Conservation (phyloP, 1,140 invertebrate species). For the Drosophila insularis region DNA sequence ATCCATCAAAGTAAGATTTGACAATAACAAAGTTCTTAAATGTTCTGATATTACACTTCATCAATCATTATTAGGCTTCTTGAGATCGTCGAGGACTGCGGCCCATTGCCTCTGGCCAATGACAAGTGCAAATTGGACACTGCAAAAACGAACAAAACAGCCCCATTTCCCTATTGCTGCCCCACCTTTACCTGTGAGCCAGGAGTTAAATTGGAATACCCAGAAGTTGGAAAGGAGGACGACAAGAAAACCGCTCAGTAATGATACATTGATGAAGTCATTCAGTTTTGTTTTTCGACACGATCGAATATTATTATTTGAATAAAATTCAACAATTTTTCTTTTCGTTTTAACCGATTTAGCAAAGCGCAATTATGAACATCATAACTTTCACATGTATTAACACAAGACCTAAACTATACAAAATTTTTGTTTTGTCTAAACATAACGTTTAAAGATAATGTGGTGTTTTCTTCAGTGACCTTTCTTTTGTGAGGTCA, state of each 20-base stretch:
- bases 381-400: too few species aligned
- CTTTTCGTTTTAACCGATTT: background rate
- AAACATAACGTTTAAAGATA: too few species aligned
- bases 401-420: too few species aligned
- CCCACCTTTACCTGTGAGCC: conserved; percentile 92
- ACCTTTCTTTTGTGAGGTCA: too few species aligned
- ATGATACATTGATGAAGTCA: background rate
- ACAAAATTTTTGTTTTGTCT: too few species aligned
- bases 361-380: too few species aligned
- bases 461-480: too few species aligned
- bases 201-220: conserved; percentile 92
- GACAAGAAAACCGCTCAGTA: conserved; percentile 79
- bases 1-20: conserved; percentile 83
- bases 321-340: conserved; percentile 7
- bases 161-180: conserved; percentile 92
- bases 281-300: background rate
- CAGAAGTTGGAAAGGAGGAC: conserved; percentile 87
- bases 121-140: conserved; percentile 93
- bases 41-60: background rate
- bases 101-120: conserved; percentile 91
- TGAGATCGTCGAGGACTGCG: conserved; percentile 94
- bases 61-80: conserved; percentile 84
- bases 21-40: background rate
- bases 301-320: conserved; percentile 4
- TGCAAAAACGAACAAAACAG: conserved; percentile 94